phyloP scores from a whole-genome alignment of 2,797 vertebrate genomes.

The Babyrousa celebensis region DNA sequence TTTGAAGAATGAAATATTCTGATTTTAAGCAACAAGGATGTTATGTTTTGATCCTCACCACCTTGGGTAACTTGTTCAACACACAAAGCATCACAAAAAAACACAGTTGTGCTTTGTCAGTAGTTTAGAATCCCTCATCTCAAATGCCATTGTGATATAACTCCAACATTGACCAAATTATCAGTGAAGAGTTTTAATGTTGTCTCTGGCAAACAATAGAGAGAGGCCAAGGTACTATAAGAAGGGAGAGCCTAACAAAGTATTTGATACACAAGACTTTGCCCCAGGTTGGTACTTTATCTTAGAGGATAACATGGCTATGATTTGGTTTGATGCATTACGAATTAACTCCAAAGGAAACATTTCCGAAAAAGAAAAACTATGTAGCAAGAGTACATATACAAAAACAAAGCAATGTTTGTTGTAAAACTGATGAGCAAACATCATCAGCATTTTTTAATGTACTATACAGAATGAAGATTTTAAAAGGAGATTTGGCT shows the following conservation, averaged over 20 bases:
- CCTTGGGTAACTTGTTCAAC: constrained; percentile 41
- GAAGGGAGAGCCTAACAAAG: background rate
- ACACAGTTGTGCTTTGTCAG: background rate
- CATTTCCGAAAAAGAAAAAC: constrained; percentile 69
- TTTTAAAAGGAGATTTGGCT: constrained; percentile 78
- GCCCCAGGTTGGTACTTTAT: constrained; percentile 36
- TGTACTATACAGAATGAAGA: constrained; percentile 46
- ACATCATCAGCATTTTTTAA: constrained; percentile 69
- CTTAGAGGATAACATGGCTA: constrained; percentile 26
- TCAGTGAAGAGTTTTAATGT: background rate
- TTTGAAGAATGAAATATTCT: constrained; percentile 23
- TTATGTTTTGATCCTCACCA: constrained; percentile 61
- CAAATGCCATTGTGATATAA: background rate
- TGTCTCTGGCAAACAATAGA: constrained; percentile 50
- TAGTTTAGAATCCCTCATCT: constrained; percentile 57
- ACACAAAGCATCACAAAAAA: background rate
- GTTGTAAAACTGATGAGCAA: constrained; percentile 69
- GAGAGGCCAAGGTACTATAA: constrained; percentile 23
- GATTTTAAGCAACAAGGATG: background rate
- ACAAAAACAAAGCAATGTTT: constrained; percentile 71
- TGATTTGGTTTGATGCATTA: constrained; percentile 64
- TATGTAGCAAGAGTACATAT: constrained; percentile 52
- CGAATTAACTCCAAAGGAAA: constrained; percentile 63
- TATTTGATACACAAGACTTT: constrained; percentile 58
- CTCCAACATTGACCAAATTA: background rate